Base-by-base conservation (phyloP, 2,113 vertebrate genomes). In the Ptilonorhynchus violaceus region DNA sequence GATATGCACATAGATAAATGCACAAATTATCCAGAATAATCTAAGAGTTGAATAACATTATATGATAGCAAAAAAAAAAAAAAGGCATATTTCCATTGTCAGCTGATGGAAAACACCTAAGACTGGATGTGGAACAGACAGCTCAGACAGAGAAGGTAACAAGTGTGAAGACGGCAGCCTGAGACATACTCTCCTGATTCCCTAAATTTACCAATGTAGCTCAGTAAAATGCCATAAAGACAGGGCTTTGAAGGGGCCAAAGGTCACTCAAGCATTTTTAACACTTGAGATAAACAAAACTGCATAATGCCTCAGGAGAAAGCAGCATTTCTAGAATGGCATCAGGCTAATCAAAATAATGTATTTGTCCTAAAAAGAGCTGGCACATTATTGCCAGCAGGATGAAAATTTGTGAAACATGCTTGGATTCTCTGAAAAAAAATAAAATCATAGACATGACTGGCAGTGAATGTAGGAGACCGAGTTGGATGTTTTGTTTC, bases 381-480 rank as follows among this genome's bases (percentile, higher is more conserved):
- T 83, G 88, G 70, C 88, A 94, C 49, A 76, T 93, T 88, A 79
- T 85, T 96, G 82, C 88, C 85, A 79, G 44, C 7, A 88, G 88
- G 85, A 85, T 68, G 58, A 28, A 88, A 85, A 90, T 41, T 79
- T 85, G 23, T 87, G 74, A 95, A 94, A 82, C 28, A 33, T 83
- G 33, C 31, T 85, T 90, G 49, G 49, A 60, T 88, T 89, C 44
- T 44, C 62, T 28, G 22, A 0, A 33, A 47, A 47, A 69, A 76
- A 30, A 68, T 15, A 27, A n/a, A 56, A 41, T n/a, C 30, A 24
- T 13, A 59, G 42, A 58, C 4, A 25, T 50, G 35, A 50, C 52
- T 85, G 85, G 13, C 52, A 52, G 49, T 60, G 88, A 87, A 82
- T n/a, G 13, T 35, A 52, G 68, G 27, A 89, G 27, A 79, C 20